Base-by-base conservation (phyloP, 2,113 vertebrate species). In the Ailuropoda melanoleuca region DNA sequence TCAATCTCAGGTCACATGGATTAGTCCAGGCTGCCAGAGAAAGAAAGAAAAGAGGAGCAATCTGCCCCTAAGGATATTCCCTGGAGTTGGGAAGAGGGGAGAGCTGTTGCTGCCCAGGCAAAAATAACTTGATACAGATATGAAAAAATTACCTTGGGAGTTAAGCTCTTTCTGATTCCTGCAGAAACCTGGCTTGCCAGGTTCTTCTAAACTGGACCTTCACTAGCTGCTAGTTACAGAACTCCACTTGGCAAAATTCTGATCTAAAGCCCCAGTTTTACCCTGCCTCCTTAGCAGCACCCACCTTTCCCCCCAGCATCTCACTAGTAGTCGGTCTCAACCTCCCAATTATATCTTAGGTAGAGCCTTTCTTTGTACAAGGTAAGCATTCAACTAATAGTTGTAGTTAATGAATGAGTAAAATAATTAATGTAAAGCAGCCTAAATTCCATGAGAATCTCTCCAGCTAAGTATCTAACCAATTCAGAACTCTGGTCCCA, bases 1-100 rank as follows among this genome's bases (percentile, higher is more conserved):
- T 82, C 77, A 95, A 43, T 96, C 58, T 95, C 87, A 93, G n/a
- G 58, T 92, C 86, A 93, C 92, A 43, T 96, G 92, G 11, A 78
- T 90, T 55, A 88, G 48, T 70, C 12, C 19, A 43, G n/a, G 19
- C 37, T 90, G 29, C 74, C 77, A 86, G 56, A 4, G 31, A 74
- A 90, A 78, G 31, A 74, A 90, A 78, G 66, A 70, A 55, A 18
- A 58, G 14, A 74, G 17, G 26, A 81, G 48, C 23, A 68, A 88
- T 53, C n/a, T 89, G 19, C 29, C n/a, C 12, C 24, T 60, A 58
- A 55, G 39, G 19, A 34, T 88, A 85, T 55, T 37, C 39, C 34
- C 24, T 17, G 9, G 77, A 84, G 85, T 66, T 74, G 53, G 66
- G 15, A 88, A 17, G 15, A 13, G 3, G 19, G 13, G 10, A 31